Base-by-base conservation (phyloP, 2,888 invertebrate genomes). In the Torymus auratus region DNA sequence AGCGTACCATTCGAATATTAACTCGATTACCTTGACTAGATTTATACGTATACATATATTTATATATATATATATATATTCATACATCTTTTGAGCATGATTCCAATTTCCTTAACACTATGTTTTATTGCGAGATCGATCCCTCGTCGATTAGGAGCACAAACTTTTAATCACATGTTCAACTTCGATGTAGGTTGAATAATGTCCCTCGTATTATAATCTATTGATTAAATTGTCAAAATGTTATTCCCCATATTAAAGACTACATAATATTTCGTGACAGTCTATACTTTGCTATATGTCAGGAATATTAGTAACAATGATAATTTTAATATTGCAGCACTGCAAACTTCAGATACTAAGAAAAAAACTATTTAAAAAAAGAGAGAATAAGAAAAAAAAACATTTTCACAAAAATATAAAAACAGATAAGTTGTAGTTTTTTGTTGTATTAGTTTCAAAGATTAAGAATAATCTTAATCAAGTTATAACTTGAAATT, bases 31-130 rank as follows among this genome's bases (percentile, higher is more conserved):
- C 15, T 23, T 61, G 17, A 64, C 7, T 78, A 71, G 13, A 52
- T 58, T 13, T 64, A 70, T 23, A 61, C 11, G 60, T 65, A 58
- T 20, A 60, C 7, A 50, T 65, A 65, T 65, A 65, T 17, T 41
- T 52, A 41, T 23, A 56, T 64, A 67, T 20, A 20, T 64, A 67
- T 20, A 20, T 75, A 68, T 61, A 58, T 74, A 75, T 23, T 28
- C 14, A 62, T 23, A 61, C 41, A 70, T 76, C 71, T 62, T 50
- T 65, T 55, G 20, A 80, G 61, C 71, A 75, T 80, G 71, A 71
- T 61, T 80, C 50, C 55, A 80, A 62, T 72, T 72, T 76, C 41
- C 55, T 41, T 58, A 77, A 72, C 5, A 73, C 15, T 77, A 15
- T 62, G 64, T 60, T 13, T 76, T 68, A 13, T 73, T 81, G 69